phyloP scores from a whole-genome alignment of 53 echinoderm and acorn worm species.

The Astropecten irregularis region DNA sequence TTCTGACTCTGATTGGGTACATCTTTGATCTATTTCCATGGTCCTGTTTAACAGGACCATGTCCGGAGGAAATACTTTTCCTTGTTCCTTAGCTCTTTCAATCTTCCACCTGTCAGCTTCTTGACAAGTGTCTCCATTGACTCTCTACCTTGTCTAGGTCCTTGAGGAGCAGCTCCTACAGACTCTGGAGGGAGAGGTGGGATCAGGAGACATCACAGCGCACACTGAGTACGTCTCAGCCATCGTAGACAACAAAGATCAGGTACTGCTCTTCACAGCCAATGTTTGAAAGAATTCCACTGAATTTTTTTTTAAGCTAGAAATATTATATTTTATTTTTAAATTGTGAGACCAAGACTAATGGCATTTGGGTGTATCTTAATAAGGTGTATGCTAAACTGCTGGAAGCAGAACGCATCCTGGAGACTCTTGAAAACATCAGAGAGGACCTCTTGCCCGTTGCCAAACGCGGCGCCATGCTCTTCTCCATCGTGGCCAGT shows the following conservation, averaged over 20 bases:
- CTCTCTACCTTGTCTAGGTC: constrained; percentile 51
- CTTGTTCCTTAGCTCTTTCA: too few species aligned
- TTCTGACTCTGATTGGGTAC: too few species aligned
- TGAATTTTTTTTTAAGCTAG: neutral
- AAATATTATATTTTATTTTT: too few species aligned
- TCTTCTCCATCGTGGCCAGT: constrained; percentile 77
- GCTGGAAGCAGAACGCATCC: constrained; percentile 71
- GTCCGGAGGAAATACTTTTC: too few species aligned
- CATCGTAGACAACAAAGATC: constrained; percentile 93
- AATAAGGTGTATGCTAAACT: constrained; percentile 78
- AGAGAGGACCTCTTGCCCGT: constrained; percentile 74
- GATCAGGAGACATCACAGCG: constrained; percentile 82
- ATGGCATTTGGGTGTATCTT: too few species aligned
- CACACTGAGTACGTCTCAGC: constrained; percentile 93
- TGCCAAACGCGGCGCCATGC: constrained; percentile 93
- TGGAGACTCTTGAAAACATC: constrained; percentile 74
- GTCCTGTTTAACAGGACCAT: too few species aligned
- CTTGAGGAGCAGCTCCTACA: constrained; percentile 79
- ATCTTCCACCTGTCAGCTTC: too few species aligned
- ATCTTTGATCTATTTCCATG: too few species aligned
- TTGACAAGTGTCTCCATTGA: neutral
- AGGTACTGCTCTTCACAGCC: too few species aligned
- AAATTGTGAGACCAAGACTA: too few species aligned
- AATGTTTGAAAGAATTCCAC: neutral
- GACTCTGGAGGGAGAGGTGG: constrained; percentile 81